Evolutionary conservation across 2,113 vertebrate genomes (phyloP).

Genomic region (Xenopus laevis): DNA sequence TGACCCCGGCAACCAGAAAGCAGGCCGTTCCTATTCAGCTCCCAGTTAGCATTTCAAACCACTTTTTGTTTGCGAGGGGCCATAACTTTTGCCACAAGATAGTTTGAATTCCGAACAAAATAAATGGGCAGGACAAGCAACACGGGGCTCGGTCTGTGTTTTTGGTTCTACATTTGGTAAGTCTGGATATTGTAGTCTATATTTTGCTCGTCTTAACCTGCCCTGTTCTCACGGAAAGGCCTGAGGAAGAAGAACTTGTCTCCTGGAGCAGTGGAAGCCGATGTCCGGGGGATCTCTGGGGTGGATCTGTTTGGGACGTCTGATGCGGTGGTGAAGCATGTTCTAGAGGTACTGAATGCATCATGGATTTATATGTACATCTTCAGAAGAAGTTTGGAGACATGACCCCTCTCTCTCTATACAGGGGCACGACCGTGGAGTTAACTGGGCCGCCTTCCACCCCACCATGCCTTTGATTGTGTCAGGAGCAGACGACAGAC

Average conservation of each 20-base stretch:
- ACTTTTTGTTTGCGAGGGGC: no score
- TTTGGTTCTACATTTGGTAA: no score
- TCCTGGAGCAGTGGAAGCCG: conserved; percentile 86
- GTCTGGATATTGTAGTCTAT: no score
- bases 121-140: no score
- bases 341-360: conserved; percentile 77
- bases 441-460: conserved; percentile 97
- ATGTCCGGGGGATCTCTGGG: conserved; percentile 86
- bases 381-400: no score
- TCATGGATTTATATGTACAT: no score
- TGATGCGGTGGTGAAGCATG: conserved; percentile 92
- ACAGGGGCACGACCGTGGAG: conserved; percentile 89
- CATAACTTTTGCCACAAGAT: no score
- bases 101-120: no score
- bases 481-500: conserved; percentile 90
- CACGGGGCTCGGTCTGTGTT: no score
- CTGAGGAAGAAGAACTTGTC: conserved; percentile 95
- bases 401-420: not conserved
- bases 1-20: no score
- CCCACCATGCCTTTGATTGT: conserved; percentile 96
- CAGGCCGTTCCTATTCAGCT: no score
- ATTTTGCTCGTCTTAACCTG: conserved; percentile 8
- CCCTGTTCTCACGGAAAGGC: conserved; percentile 61
- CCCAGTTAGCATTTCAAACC: no score
- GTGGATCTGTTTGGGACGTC: conserved; percentile 92